phyloP scores from a whole-genome alignment of 2,113 vertebrate genomes.

The Edolisoma coerulescens region DNA sequence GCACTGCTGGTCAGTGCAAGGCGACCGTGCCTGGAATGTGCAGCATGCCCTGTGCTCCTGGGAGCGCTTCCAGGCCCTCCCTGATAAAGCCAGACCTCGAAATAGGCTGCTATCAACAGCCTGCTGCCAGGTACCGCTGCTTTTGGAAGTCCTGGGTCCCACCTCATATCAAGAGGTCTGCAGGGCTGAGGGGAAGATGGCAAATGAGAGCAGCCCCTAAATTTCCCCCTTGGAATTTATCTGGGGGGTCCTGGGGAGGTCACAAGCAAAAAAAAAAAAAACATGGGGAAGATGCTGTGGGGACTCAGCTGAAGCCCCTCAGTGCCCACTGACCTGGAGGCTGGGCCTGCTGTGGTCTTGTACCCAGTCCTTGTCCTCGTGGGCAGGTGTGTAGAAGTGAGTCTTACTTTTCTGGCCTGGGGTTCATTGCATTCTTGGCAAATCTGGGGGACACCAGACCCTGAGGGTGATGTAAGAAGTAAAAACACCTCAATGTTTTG shows the following conservation, averaged over 20 bases:
- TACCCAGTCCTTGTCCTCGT: rapidly evolving
- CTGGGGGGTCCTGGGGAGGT: neutral
- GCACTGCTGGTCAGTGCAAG: neutral
- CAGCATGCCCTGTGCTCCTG: neutral
- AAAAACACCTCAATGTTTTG: neutral
- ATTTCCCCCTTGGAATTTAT: neutral
- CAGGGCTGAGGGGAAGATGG: neutral
- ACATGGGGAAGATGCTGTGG: rapidly evolving
- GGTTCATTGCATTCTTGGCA: neutral
- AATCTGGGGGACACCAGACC: neutral
- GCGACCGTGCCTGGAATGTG: neutral
- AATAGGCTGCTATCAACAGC: neutral
- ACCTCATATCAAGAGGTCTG: rapidly evolving
- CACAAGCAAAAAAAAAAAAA: neutral
- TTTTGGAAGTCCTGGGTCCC: neutral
- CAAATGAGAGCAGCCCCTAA: neutral
- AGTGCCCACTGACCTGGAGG: neutral
- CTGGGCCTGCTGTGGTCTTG: neutral
- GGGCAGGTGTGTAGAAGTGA: rapidly evolving
- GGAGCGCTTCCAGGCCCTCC: neutral
- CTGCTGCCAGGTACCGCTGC: neutral
- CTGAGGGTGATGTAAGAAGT: rapidly evolving
- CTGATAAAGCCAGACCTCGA: neutral
- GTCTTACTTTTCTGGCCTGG: neutral
- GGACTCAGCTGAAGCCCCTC: neutral